These are phyloP conservation scores for Cephus pulcher DNA, from an alignment of 2,888 invertebrate genomes.

Conservation along the genomic window DNA sequence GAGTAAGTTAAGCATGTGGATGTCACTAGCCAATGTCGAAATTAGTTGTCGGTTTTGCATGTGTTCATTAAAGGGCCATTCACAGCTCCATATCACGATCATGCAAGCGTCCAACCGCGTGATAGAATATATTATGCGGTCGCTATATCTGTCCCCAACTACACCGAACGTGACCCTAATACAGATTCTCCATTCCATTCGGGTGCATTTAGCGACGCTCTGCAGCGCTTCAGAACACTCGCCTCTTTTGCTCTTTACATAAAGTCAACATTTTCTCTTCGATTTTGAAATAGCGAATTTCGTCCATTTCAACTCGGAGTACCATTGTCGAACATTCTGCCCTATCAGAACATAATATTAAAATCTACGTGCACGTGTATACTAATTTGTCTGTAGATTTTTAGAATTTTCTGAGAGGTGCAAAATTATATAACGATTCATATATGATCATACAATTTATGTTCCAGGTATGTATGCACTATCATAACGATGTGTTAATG, in stretches of 20 bases:
- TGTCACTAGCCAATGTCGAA: constrained; percentile 6
- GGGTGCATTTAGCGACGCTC: not conserved
- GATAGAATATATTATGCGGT: constrained; percentile 42
- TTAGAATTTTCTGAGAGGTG: not conserved
- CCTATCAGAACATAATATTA: not conserved
- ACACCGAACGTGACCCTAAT: constrained; percentile 6
- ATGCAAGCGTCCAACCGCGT: constrained; percentile 32
- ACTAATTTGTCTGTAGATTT: not conserved
- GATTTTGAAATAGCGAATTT: not conserved
- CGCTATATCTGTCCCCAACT: constrained; percentile 25
- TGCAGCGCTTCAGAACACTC: not conserved
- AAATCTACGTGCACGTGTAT: not conserved
- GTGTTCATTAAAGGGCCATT: constrained; percentile 48
- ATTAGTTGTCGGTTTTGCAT: constrained; percentile 19
- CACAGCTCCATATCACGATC: constrained; percentile 41
- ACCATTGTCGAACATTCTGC: not conserved
- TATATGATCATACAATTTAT: not conserved
- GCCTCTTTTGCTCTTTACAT: not conserved
- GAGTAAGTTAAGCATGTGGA: not conserved
- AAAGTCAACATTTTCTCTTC: not conserved
- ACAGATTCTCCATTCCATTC: not conserved
- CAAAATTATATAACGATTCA: not conserved
- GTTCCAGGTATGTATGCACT: no score
- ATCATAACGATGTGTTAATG: not conserved
- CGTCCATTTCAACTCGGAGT: not conserved